phyloP scores from a whole-genome alignment of 23 tunicate species.

The Oikopleura dioica region DNA sequence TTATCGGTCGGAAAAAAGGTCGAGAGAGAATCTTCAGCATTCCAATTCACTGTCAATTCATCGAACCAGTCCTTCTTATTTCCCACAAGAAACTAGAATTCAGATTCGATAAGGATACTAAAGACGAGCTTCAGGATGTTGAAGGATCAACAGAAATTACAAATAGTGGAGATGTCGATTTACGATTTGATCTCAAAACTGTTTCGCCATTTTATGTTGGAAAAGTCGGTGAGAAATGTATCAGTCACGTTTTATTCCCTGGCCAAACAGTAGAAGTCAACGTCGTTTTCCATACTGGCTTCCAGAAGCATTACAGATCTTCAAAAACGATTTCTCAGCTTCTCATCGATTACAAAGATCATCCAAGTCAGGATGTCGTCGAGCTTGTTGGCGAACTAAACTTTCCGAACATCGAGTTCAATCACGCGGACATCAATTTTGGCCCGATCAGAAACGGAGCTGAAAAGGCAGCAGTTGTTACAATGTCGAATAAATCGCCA shows the following conservation, averaged over 20 bases:
- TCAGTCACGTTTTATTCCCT: too few species aligned
- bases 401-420: background rate
- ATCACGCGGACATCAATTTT: background rate
- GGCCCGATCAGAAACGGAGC: background rate
- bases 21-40: conserved; percentile 42
- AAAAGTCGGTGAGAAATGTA: too few species aligned
- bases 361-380: background rate
- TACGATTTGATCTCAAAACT: too few species aligned
- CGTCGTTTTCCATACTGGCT: too few species aligned
- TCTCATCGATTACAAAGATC: background rate
- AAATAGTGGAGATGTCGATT: background rate
- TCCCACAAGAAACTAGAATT: conserved; percentile 27
- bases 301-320: too few species aligned
- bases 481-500: background rate
- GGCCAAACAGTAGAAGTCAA: too few species aligned
- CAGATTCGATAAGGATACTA: conserved; percentile 44
- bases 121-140: conserved; percentile 13
- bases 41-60: conserved; percentile 30
- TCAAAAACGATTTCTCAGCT: too few species aligned
- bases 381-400: background rate
- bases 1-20: conserved; percentile 71
- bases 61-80: conserved; percentile 46
- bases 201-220: too few species aligned
- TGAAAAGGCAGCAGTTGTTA: background rate
- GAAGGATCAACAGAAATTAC: background rate